phyloP scores from a whole-genome alignment of 2,888 invertebrate species.

The Odontocerum albicorne region DNA sequence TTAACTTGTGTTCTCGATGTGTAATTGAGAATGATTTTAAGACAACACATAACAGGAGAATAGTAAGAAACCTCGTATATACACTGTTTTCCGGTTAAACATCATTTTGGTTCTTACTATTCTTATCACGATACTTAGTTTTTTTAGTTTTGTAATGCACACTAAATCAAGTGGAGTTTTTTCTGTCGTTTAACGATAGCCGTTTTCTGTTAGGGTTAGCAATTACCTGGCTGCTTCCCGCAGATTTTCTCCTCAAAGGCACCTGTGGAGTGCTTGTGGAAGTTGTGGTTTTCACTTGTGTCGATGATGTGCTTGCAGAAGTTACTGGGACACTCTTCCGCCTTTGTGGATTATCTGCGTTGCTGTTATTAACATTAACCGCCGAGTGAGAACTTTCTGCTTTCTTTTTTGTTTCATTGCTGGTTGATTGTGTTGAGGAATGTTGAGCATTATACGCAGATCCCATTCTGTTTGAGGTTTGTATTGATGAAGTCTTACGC shows the following conservation, averaged over 20 bases:
- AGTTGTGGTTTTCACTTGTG: conserved; percentile 42
- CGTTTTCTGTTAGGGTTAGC: conserved; percentile 48
- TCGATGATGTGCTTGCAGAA: conserved; percentile 32
- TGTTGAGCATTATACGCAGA: conserved; percentile 43
- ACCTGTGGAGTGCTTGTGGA: conserved; percentile 39
- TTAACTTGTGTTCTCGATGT: no score
- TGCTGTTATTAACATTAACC: conserved; percentile 17
- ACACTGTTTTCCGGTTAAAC: no score
- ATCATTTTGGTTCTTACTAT: no score
- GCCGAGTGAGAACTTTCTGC: conserved; percentile 36
- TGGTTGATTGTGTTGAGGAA: conserved; percentile 23
- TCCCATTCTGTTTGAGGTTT: conserved; percentile 50
- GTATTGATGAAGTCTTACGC: conserved; percentile 48
- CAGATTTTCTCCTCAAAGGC: conserved; percentile 55
- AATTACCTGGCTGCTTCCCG: conserved; percentile 45
- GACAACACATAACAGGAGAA: no score
- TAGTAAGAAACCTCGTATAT: no score
- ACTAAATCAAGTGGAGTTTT: conserved; percentile 43
- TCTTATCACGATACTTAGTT: no score
- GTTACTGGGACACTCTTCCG: conserved; percentile 44
- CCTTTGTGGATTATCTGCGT: conserved; percentile 36
- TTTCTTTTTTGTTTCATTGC: conserved; percentile 34
- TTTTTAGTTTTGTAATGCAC: no score
- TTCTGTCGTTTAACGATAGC: conserved; percentile 52
- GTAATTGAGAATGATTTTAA: no score